phyloP scores from a whole-genome alignment of 1,140 invertebrate genomes.

The Pogonognathellus flavescens region DNA sequence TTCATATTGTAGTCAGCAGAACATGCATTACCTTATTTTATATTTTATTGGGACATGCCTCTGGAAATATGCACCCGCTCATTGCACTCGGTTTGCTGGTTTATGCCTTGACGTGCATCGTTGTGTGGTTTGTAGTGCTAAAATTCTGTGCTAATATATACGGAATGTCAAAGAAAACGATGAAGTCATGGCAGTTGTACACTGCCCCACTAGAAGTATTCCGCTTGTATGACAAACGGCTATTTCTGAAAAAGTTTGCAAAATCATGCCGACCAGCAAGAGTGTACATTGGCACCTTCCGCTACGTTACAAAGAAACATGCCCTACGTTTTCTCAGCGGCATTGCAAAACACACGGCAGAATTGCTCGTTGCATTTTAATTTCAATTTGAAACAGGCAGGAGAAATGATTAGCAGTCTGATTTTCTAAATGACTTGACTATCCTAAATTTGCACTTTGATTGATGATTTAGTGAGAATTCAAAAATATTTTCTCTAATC shows the following conservation, averaged over 20 bases:
- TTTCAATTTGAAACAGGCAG: no score
- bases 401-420: no score
- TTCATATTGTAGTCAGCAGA: not conserved
- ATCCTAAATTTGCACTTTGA: no score
- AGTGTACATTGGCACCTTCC: not conserved
- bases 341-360: not conserved
- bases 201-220: not conserved
- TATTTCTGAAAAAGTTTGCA: not conserved
- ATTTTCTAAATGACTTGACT: no score
- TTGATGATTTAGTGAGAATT: no score
- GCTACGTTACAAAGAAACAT: not conserved
- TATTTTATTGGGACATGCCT: not conserved
- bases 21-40: not conserved
- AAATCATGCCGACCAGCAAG: not conserved
- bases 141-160: not conserved
- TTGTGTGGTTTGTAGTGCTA: not conserved
- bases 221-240: not conserved
- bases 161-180: not conserved
- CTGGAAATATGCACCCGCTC: not conserved
- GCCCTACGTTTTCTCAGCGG: not conserved
- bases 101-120: not conserved
- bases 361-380: not conserved
- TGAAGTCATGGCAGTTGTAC: not conserved
- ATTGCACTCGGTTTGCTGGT: no score
- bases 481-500: no score